Conservation (phyloP, 2,797 vertebrate genomes). For the Lophius americanus region DNA sequence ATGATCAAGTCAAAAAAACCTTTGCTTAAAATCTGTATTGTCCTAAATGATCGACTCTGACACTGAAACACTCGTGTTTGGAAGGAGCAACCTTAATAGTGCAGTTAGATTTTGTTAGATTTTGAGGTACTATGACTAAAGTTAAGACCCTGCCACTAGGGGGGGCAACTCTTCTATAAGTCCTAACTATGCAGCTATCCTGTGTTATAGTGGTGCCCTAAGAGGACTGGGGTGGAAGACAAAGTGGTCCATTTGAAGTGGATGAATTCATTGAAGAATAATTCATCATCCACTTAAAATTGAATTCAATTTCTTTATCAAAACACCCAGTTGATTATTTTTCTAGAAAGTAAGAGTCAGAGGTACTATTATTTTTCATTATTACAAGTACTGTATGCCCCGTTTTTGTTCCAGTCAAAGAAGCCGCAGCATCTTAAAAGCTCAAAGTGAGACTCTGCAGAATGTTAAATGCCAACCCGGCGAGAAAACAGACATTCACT, state of each 20-base stretch:
- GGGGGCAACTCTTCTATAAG: slow-evolving; percentile 82
- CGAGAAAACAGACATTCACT: slow-evolving; percentile 65
- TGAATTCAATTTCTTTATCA: slow-evolving; percentile 16
- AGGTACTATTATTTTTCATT: slow-evolving; percentile 23
- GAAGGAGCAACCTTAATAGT: neutral
- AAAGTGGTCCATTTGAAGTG: slow-evolving; percentile 24
- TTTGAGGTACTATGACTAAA: slow-evolving; percentile 17
- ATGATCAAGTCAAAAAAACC: neutral
- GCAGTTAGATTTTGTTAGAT: neutral
- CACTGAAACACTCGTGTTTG: neutral
- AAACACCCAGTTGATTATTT: slow-evolving; percentile 35
- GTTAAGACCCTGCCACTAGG: slow-evolving; percentile 75
- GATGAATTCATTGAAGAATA: slow-evolving; percentile 34
- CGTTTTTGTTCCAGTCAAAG: slow-evolving; percentile 35
- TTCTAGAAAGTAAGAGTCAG: slow-evolving; percentile 22
- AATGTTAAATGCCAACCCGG: slow-evolving; percentile 68
- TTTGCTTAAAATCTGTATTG: neutral
- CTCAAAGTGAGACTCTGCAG: slow-evolving; percentile 43
- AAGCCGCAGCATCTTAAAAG: slow-evolving; percentile 47
- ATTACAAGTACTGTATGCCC: slow-evolving; percentile 5
- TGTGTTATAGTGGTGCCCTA: slow-evolving; percentile 6
- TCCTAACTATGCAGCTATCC: slow-evolving; percentile 9
- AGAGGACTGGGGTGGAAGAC: neutral
- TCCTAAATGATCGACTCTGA: neutral
- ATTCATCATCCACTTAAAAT: slow-evolving; percentile 27